A percentile compares a stretch with the other conserved stretches of the same genome.
phyloP scores from a whole-genome alignment of 2,888 invertebrate species.

The Eupeodes luniger region DNA sequence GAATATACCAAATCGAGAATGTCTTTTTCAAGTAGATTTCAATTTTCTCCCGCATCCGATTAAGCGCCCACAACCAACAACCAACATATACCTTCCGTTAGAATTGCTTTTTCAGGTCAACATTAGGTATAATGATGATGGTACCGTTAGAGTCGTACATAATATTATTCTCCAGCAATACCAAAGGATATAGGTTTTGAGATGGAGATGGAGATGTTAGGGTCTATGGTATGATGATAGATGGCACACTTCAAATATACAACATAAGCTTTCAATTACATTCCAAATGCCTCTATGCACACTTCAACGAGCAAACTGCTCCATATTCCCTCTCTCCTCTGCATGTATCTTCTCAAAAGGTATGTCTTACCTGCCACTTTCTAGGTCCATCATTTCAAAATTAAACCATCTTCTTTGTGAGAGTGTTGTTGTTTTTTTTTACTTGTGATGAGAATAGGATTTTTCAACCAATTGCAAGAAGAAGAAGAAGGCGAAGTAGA shows the following conservation, averaged over 20 bases:
- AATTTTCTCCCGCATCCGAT: slow-evolving; percentile 71
- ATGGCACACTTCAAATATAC: slow-evolving; percentile 45
- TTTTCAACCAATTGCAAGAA: slow-evolving; percentile 54
- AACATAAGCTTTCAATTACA: slow-evolving; percentile 70
- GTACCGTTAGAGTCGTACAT: not conserved
- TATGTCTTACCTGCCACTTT: not conserved
- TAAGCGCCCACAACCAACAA: slow-evolving; percentile 58
- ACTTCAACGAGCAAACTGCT: slow-evolving; percentile 58
- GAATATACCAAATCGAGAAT: slow-evolving; percentile 3
- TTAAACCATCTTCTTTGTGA: slow-evolving; percentile 61
- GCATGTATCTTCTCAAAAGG: not conserved
- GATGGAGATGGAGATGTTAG: too few species aligned
- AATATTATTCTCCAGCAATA: not conserved
- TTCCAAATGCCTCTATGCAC: slow-evolving; percentile 50
- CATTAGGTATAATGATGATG: slow-evolving; percentile 8
- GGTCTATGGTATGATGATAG: not conserved
- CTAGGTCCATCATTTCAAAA: slow-evolving; percentile 26
- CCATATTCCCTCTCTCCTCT: slow-evolving; percentile 17
- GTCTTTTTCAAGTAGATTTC: slow-evolving; percentile 43
- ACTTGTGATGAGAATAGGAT: slow-evolving; percentile 48
- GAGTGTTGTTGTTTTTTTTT: not conserved
- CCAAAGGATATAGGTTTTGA: not conserved
- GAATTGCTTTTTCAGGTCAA: slow-evolving; percentile 56
- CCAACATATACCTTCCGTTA: slow-evolving; percentile 7
- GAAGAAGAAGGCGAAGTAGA: not conserved